A percentile compares a stretch with the other conserved stretches of the same genome.
These are phyloP conservation scores for Amphiprion clarkii DNA, from an alignment of 2,797 vertebrate species.

Conservation along the genomic window DNA sequence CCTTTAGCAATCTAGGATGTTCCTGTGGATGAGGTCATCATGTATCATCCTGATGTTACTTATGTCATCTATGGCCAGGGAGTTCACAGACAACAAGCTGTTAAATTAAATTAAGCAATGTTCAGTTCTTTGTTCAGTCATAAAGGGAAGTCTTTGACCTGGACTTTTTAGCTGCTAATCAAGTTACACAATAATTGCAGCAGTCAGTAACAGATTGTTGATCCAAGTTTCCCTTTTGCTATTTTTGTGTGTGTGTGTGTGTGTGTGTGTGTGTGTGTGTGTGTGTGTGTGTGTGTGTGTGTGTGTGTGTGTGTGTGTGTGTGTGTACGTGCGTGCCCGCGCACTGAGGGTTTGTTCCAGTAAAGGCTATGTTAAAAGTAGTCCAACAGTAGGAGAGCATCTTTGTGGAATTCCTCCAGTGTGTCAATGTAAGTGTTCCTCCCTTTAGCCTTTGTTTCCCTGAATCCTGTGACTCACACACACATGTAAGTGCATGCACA, in stretches of 20 bases:
- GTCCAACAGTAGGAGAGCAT: conserved; percentile 42
- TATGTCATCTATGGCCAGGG: conserved; percentile 16
- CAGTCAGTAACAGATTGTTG: conserved; percentile 56
- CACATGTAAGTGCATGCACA: conserved; percentile 21
- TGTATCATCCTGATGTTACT: conserved; percentile 56
- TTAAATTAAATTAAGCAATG: conserved; percentile 27
- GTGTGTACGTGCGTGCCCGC: conserved; percentile 7
- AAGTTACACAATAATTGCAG: conserved; percentile 50
- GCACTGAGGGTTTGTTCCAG: conserved; percentile 61
- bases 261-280: conserved; percentile 28
- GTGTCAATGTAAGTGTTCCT: conserved; percentile 75
- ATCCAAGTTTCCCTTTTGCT: conserved; percentile 72
- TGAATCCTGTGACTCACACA: conserved; percentile 82
- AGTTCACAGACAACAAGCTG: not conserved
- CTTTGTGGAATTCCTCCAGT: conserved; percentile 79
- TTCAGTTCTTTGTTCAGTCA: conserved; percentile 21
- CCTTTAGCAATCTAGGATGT: conserved; percentile 70
- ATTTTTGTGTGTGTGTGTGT: conserved; percentile 3
- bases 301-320: conserved; percentile 8
- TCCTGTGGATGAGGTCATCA: conserved; percentile 52
- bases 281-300: conserved; percentile 11
- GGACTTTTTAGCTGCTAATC: conserved; percentile 51
- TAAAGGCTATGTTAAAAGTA: conserved; percentile 56
- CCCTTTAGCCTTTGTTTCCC: conserved; percentile 75
- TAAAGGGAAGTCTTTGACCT: conserved; percentile 64